Evolutionary conservation across 2,888 invertebrate species (phyloP).

Genomic region (Apodemia mormo): DNA sequence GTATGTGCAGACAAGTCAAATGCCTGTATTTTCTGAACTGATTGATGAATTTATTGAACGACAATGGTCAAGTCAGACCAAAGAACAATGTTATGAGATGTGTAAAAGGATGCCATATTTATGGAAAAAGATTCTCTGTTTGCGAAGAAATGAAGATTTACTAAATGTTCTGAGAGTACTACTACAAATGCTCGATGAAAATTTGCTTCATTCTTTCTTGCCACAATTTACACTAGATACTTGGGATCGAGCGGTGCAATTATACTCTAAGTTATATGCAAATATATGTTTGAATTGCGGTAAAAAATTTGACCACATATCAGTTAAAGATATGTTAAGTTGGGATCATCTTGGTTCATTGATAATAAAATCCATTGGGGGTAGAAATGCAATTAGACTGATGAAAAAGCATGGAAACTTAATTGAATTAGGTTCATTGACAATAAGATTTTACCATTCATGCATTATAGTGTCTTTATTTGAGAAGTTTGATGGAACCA

Average conservation of each 20-base stretch:
- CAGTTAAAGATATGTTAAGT: constrained; percentile 71
- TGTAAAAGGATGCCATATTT: constrained; percentile 84
- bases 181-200: constrained; percentile 83
- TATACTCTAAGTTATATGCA: constrained; percentile 79
- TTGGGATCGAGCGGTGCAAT: constrained; percentile 81
- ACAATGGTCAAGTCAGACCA: constrained; percentile 66
- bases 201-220: constrained; percentile 76
- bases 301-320: constrained; percentile 66
- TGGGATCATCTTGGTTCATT: constrained; percentile 83
- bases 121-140: constrained; percentile 81
- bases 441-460: constrained; percentile 83
- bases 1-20: constrained; percentile 60
- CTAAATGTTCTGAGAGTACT: constrained; percentile 78
- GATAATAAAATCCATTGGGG: constrained; percentile 83
- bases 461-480: constrained; percentile 74
- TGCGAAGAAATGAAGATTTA: constrained; percentile 73
- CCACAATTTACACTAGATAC: constrained; percentile 79
- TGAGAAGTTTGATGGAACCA: constrained; percentile 64
- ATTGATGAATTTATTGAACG: constrained; percentile 81
- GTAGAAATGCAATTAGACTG: constrained; percentile 79
- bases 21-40: constrained; percentile 76
- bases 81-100: constrained; percentile 73
- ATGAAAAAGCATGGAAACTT: constrained; percentile 78
- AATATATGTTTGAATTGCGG: constrained; percentile 84
- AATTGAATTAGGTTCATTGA: constrained; percentile 81